Conservation (phyloP, 2,113 vertebrate species). For the Megaleporinus macrocephalus region DNA sequence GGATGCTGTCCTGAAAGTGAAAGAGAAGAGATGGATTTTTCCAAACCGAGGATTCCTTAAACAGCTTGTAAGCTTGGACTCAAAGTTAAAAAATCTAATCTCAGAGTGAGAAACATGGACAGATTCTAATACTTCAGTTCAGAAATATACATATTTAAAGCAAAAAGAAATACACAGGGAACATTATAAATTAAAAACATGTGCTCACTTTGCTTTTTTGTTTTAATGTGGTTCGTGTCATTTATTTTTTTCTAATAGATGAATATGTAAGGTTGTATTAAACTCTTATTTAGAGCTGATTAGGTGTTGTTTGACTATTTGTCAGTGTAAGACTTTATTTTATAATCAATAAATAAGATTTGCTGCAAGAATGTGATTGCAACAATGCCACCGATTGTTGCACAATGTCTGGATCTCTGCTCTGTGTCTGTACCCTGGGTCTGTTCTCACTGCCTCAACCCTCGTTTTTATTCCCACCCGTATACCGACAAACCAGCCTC, state of each 20-base stretch:
- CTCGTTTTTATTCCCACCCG: background rate
- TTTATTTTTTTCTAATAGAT: too few relatives aligned
- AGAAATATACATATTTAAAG: background rate
- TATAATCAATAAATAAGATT: background rate
- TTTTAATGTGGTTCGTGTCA: background rate
- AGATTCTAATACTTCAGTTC: background rate
- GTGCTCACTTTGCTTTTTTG: background rate
- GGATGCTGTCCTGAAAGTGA: conserved; percentile 62
- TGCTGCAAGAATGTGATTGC: background rate
- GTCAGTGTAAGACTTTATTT: too few relatives aligned
- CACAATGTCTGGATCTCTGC: background rate
- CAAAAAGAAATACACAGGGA: too few relatives aligned
- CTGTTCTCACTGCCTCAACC: background rate
- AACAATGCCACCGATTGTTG: background rate
- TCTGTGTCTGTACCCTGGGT: background rate
- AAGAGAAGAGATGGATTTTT: conserved; percentile 68
- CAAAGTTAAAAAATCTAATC: conserved; percentile 14
- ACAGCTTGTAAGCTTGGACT: conserved; percentile 62
- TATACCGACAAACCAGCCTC: background rate
- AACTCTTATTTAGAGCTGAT: background rate
- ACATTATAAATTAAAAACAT: too few relatives aligned
- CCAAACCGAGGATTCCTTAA: conserved; percentile 69
- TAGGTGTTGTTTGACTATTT: background rate
- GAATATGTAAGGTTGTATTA: background rate
- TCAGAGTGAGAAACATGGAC: background rate